These are phyloP conservation scores for Chrysolina haemoptera DNA, from an alignment of 2,888 invertebrate genomes.

Conservation along the genomic window DNA sequence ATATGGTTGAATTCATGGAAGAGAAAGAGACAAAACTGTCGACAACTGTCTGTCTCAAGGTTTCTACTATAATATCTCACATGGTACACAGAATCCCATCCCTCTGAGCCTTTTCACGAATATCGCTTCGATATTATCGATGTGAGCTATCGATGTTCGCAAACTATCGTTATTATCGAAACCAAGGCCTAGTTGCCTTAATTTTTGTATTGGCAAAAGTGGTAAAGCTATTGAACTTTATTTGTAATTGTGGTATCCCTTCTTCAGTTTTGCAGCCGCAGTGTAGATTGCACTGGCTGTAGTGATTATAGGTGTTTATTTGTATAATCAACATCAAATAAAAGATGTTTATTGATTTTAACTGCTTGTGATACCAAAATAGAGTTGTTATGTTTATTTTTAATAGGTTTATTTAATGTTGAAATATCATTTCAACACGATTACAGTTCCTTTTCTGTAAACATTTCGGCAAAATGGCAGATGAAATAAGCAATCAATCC, in stretches of 20 bases:
- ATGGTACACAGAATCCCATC: no score
- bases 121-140: no score
- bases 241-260: constrained; percentile 13
- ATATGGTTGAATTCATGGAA: no score
- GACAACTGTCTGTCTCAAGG: no score
- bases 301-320: constrained; percentile 7
- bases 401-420: constrained; percentile 35
- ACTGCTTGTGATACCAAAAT: constrained; percentile 39
- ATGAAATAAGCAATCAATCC: constrained; percentile 80
- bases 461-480: constrained; percentile 75
- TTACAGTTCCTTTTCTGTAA: constrained; percentile 23
- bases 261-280: constrained; percentile 7
- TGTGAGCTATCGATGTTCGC: no score
- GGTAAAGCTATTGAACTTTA: neutral
- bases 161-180: no score
- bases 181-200: no score
- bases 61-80: no score
- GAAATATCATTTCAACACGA: constrained; percentile 28
- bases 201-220: neutral
- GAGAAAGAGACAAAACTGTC: no score
- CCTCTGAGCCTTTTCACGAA: no score
- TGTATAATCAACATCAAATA: constrained; percentile 32
- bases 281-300: constrained; percentile 18
- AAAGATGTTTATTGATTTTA: constrained; percentile 40
- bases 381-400: constrained; percentile 38